phyloP scores from a whole-genome alignment of 2,888 invertebrate genomes.

The Campoplex nolae region DNA sequence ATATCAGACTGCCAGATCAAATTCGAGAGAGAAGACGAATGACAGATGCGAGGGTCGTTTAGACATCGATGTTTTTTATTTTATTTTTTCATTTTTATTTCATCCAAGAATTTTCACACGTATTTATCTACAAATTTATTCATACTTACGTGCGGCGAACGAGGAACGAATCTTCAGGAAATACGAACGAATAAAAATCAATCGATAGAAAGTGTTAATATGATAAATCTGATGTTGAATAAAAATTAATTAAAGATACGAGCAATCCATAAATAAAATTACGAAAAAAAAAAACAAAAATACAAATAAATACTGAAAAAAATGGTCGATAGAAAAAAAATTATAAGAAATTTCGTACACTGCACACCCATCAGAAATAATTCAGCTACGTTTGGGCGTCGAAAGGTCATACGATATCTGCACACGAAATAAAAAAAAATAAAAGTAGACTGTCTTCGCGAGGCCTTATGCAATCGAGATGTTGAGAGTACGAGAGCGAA shows the following conservation, averaged over 20 bases:
- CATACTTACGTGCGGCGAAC: background rate
- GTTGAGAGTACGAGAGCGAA: slow-evolving; percentile 1
- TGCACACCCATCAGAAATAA: background rate
- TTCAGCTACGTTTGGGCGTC: background rate
- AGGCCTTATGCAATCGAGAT: slow-evolving; percentile 11
- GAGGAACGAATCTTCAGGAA: background rate
- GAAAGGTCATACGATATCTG: slow-evolving; percentile 3
- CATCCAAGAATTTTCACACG: slow-evolving; percentile 27
- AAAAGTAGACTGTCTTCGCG: background rate
- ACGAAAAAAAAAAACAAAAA: too few relatives aligned
- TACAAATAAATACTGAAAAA: background rate
- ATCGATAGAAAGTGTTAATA: background rate
- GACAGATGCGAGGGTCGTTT: slow-evolving; percentile 58
- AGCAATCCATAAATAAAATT: background rate
- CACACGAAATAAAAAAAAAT: background rate
- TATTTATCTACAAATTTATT: slow-evolving; percentile 20
- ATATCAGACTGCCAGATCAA: slow-evolving; percentile 26
- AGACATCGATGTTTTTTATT: slow-evolving; percentile 29
- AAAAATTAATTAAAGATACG: background rate
- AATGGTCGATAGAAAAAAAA: background rate
- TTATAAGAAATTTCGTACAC: background rate
- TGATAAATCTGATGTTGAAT: background rate
- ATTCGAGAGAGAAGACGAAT: slow-evolving; percentile 36
- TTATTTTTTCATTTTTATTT: too few relatives aligned
- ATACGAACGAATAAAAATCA: background rate